phyloP scores from a whole-genome alignment of 2,113 vertebrate species.

The Holacanthus passer region DNA sequence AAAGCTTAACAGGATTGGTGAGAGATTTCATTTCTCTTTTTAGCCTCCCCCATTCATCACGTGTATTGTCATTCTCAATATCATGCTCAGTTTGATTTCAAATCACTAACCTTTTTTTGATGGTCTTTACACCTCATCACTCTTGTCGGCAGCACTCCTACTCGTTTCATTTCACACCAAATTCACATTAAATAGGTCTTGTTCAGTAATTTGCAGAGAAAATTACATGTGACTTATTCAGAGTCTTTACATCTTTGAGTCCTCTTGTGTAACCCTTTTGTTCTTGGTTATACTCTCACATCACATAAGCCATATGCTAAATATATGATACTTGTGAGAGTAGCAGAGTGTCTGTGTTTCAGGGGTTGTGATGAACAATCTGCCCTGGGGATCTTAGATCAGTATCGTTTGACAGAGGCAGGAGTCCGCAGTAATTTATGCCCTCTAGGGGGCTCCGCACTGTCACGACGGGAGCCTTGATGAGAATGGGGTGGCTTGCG shows the following conservation, averaged over 20 bases:
- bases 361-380: constrained; percentile 34
- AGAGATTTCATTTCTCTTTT: background rate
- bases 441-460: constrained; percentile 47
- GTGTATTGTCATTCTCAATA: background rate
- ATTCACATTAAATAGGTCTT: background rate
- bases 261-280: background rate
- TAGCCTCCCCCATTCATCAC: background rate
- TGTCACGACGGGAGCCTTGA: constrained; percentile 43
- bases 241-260: background rate
- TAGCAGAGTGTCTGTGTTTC: constrained; percentile 26
- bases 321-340: constrained; percentile 1
- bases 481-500: constrained; percentile 30
- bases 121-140: constrained; percentile 5
- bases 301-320: background rate
- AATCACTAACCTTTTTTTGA: constrained; percentile 6
- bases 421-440: constrained; percentile 58
- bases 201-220: background rate
- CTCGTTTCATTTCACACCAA: constrained; percentile 2
- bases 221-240: background rate
- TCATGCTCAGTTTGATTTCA: constrained; percentile 16
- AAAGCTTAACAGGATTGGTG: background rate
- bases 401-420: constrained; percentile 56
- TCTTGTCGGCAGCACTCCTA: background rate
- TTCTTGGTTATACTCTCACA: background rate
- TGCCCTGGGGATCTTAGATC: constrained; percentile 51